These are phyloP conservation scores for Metopia argyrocephala DNA, from an alignment of 2,888 invertebrate genomes.

Conservation along the genomic window DNA sequence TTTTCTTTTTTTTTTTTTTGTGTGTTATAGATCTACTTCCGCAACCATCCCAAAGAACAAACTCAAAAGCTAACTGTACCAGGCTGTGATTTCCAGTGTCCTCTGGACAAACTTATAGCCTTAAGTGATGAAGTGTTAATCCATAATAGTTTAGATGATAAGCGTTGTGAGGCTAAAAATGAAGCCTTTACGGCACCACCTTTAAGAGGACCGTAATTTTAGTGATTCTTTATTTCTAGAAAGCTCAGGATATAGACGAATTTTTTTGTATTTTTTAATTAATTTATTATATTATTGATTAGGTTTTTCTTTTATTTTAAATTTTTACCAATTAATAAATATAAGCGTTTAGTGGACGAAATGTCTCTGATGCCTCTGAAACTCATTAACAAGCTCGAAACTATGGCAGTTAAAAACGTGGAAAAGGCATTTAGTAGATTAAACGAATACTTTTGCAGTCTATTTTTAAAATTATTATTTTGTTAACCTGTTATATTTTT, in stretches of 20 bases:
- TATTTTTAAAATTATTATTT: too few relatives aligned
- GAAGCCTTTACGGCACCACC: constrained; percentile 80
- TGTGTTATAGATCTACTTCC: constrained; percentile 72
- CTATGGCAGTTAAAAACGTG: too few relatives aligned
- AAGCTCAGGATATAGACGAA: constrained; percentile 53
- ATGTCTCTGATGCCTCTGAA: too few relatives aligned
- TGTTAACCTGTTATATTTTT: too few relatives aligned
- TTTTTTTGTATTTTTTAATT: constrained; percentile 33
- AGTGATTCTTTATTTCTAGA: background rate
- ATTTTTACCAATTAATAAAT: background rate
- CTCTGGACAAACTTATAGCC: constrained; percentile 80
- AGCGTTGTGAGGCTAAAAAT: constrained; percentile 81
- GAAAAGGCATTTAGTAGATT: too few relatives aligned
- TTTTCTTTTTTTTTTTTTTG: background rate
- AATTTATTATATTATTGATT: background rate
- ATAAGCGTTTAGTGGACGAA: too few relatives aligned
- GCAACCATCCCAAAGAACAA: constrained; percentile 80
- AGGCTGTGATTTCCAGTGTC: constrained; percentile 83
- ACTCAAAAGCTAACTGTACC: constrained; percentile 81
- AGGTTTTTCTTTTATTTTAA: constrained; percentile 20
- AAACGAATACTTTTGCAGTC: too few relatives aligned
- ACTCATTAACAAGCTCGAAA: too few relatives aligned
- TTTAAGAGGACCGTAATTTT: constrained; percentile 75
- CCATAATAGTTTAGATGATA: constrained; percentile 78
- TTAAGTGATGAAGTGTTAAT: constrained; percentile 80